Percentiles rank a stretch among this genome's conserved stretches.
phyloP scores from a whole-genome alignment of 2,888 invertebrate genomes.

The Ommatoiulus sabulosus region DNA sequence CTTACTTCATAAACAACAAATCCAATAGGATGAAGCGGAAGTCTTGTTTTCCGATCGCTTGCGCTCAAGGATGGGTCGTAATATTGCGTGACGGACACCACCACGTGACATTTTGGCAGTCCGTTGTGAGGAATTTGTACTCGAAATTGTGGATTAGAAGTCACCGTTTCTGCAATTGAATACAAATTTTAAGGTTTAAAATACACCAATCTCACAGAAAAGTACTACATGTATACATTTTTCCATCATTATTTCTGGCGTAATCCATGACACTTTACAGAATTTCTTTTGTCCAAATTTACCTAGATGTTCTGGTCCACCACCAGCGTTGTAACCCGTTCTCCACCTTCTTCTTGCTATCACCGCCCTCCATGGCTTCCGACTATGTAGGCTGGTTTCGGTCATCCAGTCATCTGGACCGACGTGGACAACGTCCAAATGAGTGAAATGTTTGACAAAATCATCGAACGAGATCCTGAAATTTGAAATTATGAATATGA shows the following conservation, averaged over 20 bases:
- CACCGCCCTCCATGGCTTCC: conserved; percentile 79
- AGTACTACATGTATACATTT: too few relatives aligned
- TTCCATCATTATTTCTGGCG: too few relatives aligned
- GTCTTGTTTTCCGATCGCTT: conserved; percentile 67
- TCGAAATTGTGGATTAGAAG: conserved; percentile 79
- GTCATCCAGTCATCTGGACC: conserved; percentile 82
- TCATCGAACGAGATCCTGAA: conserved; percentile 79
- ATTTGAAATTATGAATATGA: conserved; percentile 53
- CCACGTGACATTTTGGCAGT: conserved; percentile 78
- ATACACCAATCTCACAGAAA: background rate
- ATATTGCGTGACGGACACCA: conserved; percentile 78
- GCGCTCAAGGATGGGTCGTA: conserved; percentile 70
- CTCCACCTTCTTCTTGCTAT: conserved; percentile 77
- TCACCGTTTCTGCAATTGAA: conserved; percentile 72
- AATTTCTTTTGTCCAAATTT: conserved; percentile 59
- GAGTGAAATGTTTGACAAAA: conserved; percentile 76
- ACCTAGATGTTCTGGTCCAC: conserved; percentile 75
- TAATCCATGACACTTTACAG: too few relatives aligned
- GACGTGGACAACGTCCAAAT: conserved; percentile 79
- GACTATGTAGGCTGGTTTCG: conserved; percentile 76
- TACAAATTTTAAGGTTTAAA: background rate
- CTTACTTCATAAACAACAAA: conserved; percentile 77
- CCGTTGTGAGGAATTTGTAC: conserved; percentile 76
- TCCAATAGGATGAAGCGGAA: conserved; percentile 75
- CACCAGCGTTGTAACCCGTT: conserved; percentile 78